Evolutionary conservation across 2,888 invertebrate genomes (phyloP), one percentile per base, ranked within the genome.

Genomic region (Lysandra bellargus): DNA sequence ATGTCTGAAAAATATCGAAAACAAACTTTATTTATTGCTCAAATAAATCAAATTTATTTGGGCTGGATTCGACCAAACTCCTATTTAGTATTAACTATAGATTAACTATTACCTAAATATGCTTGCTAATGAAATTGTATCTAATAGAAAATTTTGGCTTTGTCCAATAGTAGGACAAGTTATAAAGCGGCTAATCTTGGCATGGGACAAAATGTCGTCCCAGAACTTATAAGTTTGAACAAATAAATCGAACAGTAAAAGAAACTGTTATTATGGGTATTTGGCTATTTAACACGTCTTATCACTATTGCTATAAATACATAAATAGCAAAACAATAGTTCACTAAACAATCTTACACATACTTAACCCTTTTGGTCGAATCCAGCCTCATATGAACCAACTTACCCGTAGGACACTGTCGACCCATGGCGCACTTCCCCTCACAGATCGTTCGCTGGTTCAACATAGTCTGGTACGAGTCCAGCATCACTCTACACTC

Each of bases 361-460:
- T 61, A 61, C 60, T 60, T 60, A 60, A n/a, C 7, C 61, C 23
- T 23, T 69, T 69, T 14, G 33, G 69, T 69, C 69, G 69, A 69
- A 69, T 17, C 33, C 69, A 69, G 33, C 69, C 69, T 4, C 33
- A 14, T 33, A 49, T 6, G 17, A 79, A 75, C 78, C 79, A 81
- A 83, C 83, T 81, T 95, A 91, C 98, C 98, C 85, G 98, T 98
- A 7, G 98, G 98, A 92, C 98, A 98, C 84, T 97, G 96, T 85
- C 97, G 96, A 75, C 98, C 98, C 95, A 98, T 96, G 4, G 97
- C 95, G 88, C 98, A 98, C 87, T 97, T 97, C 74, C 98, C 98
- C 89, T 98, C 98, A 91, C 98, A 98, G 82, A 98, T 97, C 85
- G 97, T 97, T 81, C 96, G 95, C 80, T 97, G 96, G 84, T 96